These are phyloP conservation scores for Urosaurus nigricauda DNA, from an alignment of 2,797 vertebrate genomes.

Conservation along the genomic window DNA sequence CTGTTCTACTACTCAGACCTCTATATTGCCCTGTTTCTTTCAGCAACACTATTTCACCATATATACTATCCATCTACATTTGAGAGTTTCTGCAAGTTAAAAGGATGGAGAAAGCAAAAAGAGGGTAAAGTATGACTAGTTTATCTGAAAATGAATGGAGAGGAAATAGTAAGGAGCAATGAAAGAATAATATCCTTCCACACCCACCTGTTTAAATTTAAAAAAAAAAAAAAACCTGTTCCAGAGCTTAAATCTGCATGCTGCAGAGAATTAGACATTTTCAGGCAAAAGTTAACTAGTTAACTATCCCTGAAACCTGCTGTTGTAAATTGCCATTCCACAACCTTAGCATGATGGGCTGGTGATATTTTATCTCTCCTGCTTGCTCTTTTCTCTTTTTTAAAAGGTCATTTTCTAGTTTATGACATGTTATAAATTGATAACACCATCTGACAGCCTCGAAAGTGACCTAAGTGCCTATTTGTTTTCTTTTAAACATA, in stretches of 20 bases:
- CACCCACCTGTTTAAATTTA: not conserved
- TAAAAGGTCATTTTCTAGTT: conserved; percentile 59
- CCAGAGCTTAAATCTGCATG: conserved; percentile 52
- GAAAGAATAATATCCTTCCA: conserved; percentile 32
- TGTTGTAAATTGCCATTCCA: conserved; percentile 58
- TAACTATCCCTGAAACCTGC: conserved; percentile 41
- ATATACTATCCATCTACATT: no score
- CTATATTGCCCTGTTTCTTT: not conserved
- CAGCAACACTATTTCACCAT: no score
- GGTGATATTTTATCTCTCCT: conserved; percentile 54
- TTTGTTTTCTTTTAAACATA: conserved; percentile 63
- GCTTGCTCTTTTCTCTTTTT: conserved; percentile 35
- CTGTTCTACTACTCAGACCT: no score
- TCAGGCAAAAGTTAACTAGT: conserved; percentile 59
- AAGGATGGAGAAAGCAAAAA: not conserved
- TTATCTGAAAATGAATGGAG: conserved; percentile 11
- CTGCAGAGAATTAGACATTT: conserved; percentile 56
- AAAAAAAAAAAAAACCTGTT: conserved; percentile 28
- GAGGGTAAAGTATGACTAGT: conserved; percentile 16
- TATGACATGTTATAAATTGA: conserved; percentile 56
- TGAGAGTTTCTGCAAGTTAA: conserved; percentile 30
- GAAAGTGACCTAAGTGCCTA: conserved; percentile 49
- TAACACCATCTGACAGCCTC: conserved; percentile 42
- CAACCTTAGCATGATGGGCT: conserved; percentile 41
- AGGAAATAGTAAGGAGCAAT: not conserved